Conservation (phyloP, 2,888 invertebrate genomes). For the Rhamnusium bicolor region DNA sequence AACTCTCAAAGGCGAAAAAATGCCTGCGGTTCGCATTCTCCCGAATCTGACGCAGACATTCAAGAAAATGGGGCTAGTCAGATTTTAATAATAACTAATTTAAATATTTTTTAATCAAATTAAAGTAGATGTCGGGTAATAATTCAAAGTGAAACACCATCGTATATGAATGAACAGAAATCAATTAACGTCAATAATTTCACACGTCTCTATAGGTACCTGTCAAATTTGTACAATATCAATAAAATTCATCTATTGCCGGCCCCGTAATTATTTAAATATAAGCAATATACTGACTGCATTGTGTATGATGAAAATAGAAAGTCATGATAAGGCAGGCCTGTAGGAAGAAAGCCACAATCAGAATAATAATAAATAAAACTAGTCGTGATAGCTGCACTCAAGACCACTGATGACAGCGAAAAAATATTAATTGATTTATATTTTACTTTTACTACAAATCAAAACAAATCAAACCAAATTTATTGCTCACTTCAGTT, state of each 20-base stretch:
- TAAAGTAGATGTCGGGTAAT: too few relatives aligned
- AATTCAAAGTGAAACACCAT: not conserved
- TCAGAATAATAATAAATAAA: not conserved
- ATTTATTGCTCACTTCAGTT: too few relatives aligned
- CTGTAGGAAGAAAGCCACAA: not conserved
- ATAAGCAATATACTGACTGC: not conserved
- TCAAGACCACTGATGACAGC: not conserved
- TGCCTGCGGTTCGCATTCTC: too few relatives aligned
- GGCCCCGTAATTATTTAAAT: not conserved
- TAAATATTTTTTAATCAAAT: too few relatives aligned
- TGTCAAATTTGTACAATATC: not conserved
- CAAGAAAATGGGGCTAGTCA: too few relatives aligned
- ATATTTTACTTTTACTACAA: too few relatives aligned
- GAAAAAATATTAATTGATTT: not conserved
- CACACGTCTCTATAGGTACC: not conserved
- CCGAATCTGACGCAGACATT: too few relatives aligned
- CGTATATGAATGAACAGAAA: not conserved
- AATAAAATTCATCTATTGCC: not conserved
- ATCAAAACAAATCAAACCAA: too few relatives aligned
- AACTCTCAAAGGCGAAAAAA: too few relatives aligned
- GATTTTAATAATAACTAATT: too few relatives aligned
- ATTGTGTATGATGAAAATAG: not conserved
- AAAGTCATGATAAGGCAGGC: not conserved
- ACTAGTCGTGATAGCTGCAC: not conserved
- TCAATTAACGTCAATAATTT: not conserved